phyloP scores from a whole-genome alignment of 2,888 invertebrate species.

The Lampropteryx suffumata region DNA sequence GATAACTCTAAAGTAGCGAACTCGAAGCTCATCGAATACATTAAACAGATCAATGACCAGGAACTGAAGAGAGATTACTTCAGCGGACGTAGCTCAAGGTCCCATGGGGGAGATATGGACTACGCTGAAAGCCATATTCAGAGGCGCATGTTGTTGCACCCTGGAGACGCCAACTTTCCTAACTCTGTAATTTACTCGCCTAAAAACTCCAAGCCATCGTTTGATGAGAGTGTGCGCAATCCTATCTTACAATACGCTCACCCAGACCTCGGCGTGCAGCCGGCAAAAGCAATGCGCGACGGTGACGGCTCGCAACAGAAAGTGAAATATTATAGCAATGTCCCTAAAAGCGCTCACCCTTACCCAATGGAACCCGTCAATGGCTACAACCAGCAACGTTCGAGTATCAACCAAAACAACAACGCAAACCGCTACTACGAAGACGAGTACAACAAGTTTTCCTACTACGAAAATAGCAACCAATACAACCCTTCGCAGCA shows the following conservation, averaged over 20 bases:
- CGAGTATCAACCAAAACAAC: constrained; percentile 58
- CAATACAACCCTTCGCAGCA: constrained; percentile 49
- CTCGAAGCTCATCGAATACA: constrained; percentile 85
- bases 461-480: constrained; percentile 79
- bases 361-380: constrained; percentile 80
- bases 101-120: constrained; percentile 72
- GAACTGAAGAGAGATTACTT: constrained; percentile 85
- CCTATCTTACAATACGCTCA: constrained; percentile 91
- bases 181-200: constrained; percentile 86
- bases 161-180: constrained; percentile 85
- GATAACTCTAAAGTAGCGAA: constrained; percentile 83
- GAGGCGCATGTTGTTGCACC: constrained; percentile 87
- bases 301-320: constrained; percentile 63
- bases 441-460: constrained; percentile 78
- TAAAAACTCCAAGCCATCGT: constrained; percentile 82
- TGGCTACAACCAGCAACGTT: constrained; percentile 68
- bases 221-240: constrained; percentile 87
- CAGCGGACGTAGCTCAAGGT: constrained; percentile 75
- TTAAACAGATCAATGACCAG: constrained; percentile 86
- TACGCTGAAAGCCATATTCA: constrained; percentile 84
- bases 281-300: constrained; percentile 84
- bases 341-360: constrained; percentile 82
- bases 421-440: constrained; percentile 74
- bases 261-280: constrained; percentile 90
- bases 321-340: constrained; percentile 77